These are phyloP conservation scores for Nephrotoma flavescens DNA, from an alignment of 2,888 invertebrate genomes.

Conservation along the genomic window DNA sequence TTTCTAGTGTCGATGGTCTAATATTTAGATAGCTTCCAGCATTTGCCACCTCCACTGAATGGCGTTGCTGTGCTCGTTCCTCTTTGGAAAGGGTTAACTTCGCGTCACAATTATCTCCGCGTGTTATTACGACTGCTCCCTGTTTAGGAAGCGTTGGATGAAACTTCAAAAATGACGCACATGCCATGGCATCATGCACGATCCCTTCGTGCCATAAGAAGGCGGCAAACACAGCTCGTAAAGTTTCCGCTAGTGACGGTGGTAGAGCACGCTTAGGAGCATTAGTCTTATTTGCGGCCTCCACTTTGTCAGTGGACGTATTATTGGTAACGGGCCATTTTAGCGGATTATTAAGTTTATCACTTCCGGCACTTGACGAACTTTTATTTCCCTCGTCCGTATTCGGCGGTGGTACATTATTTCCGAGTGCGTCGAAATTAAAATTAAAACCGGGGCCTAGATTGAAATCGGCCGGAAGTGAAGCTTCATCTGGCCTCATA, in stretches of 20 bases:
- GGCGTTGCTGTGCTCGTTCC: slow-evolving; percentile 57
- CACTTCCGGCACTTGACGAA: slow-evolving; percentile 16
- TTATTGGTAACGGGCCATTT: background rate
- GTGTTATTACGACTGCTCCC: slow-evolving; percentile 58
- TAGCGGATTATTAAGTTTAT: slow-evolving; percentile 13
- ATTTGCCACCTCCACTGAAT: slow-evolving; percentile 74
- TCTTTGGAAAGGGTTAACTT: slow-evolving; percentile 32
- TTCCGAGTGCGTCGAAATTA: background rate
- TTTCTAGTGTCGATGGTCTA: slow-evolving; percentile 62
- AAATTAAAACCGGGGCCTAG: background rate
- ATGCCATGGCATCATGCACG: slow-evolving; percentile 96
- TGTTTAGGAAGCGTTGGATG: slow-evolving; percentile 75
- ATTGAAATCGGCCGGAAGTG: background rate
- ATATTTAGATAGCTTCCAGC: slow-evolving; percentile 62
- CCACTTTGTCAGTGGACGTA: background rate
- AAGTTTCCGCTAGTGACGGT: slow-evolving; percentile 80
- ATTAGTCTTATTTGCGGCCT: background rate
- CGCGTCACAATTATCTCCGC: slow-evolving; percentile 30
- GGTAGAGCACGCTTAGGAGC: slow-evolving; percentile 68
- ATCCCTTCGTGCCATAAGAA: slow-evolving; percentile 95
- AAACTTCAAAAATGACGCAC: slow-evolving; percentile 91
- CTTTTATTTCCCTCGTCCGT: background rate
- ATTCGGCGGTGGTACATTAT: background rate
- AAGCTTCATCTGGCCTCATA: background rate
- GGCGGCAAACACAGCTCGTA: slow-evolving; percentile 91